phyloP scores from a whole-genome alignment of 1,140 invertebrate species.

The Pomacea maculata region DNA sequence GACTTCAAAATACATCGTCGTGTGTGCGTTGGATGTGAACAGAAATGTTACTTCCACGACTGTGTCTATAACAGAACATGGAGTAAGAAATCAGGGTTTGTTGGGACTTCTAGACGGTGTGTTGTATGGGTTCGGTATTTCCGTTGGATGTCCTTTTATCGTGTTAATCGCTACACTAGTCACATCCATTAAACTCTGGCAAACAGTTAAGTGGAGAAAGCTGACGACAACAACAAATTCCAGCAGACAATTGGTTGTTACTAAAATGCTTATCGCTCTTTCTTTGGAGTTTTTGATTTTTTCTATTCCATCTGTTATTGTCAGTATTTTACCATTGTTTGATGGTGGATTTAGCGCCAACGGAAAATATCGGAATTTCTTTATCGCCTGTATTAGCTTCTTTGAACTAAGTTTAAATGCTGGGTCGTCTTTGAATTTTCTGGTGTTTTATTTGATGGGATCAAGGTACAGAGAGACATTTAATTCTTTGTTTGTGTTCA shows the following conservation, averaged over 20 bases:
- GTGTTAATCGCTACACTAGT: constrained; percentile 1
- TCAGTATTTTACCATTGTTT: neutral
- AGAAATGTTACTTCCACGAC: neutral
- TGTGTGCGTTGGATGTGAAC: neutral
- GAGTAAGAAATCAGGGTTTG: neutral
- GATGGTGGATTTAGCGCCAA: neutral
- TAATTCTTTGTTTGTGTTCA: neutral
- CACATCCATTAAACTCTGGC: neutral
- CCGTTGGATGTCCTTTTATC: constrained; percentile 6
- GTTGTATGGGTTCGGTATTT: neutral
- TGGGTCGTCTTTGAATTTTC: constrained; percentile 6
- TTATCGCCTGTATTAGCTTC: neutral
- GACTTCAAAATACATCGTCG: neutral
- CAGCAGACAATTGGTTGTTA: neutral
- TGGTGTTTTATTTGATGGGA: constrained; percentile 6
- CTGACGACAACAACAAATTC: neutral
- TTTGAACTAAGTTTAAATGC: neutral
- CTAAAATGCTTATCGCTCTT: constrained; percentile 13
- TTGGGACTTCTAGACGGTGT: neutral
- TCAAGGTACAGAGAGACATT: neutral
- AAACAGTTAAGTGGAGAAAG: neutral
- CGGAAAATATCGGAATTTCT: constrained; percentile 1
- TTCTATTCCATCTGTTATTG: neutral
- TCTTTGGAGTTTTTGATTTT: constrained; percentile 6
- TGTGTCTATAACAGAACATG: neutral